These are phyloP conservation scores for Scarus forsteni DNA, from an alignment of 2,797 vertebrate genomes.

Conservation along the genomic window DNA sequence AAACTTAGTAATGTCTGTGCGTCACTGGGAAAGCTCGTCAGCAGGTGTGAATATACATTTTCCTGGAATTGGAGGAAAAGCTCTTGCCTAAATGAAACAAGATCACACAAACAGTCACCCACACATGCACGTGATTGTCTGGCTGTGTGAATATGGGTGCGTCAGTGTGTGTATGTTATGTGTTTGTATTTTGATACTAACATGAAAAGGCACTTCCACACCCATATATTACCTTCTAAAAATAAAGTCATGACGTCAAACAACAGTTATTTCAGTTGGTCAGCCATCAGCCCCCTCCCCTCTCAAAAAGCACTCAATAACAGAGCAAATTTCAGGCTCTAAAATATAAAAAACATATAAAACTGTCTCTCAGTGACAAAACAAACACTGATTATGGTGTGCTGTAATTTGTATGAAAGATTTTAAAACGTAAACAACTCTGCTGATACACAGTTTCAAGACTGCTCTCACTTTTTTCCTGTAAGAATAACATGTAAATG, in stretches of 20 bases:
- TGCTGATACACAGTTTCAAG: neutral
- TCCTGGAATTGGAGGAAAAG: slow-evolving; percentile 32
- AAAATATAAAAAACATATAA: slow-evolving; percentile 36
- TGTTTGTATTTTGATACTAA: slow-evolving; percentile 86
- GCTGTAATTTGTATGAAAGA: neutral
- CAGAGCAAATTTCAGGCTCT: slow-evolving; percentile 86
- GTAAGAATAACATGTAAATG: neutral
- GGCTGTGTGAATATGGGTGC: slow-evolving; percentile 52
- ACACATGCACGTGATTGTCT: slow-evolving; percentile 35
- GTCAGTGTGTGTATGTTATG: slow-evolving; percentile 70
- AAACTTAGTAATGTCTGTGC: slow-evolving; percentile 28
- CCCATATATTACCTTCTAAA: slow-evolving; percentile 90
- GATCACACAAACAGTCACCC: slow-evolving; percentile 11
- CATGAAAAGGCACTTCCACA: slow-evolving; percentile 90
- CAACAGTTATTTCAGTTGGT: slow-evolving; percentile 87
- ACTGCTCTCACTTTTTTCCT: neutral
- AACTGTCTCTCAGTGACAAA: slow-evolving; percentile 69
- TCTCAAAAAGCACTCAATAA: slow-evolving; percentile 85
- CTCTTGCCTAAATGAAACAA: neutral
- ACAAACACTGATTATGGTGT: slow-evolving; percentile 27
- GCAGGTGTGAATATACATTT: slow-evolving; percentile 62
- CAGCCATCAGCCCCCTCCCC: slow-evolving; percentile 85
- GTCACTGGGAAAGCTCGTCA: slow-evolving; percentile 50
- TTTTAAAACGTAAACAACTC: neutral
- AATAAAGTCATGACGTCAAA: slow-evolving; percentile 91